These are phyloP conservation scores for Philhelius pedissequus DNA, from an alignment of 2,888 invertebrate genomes.

Conservation along the genomic window DNA sequence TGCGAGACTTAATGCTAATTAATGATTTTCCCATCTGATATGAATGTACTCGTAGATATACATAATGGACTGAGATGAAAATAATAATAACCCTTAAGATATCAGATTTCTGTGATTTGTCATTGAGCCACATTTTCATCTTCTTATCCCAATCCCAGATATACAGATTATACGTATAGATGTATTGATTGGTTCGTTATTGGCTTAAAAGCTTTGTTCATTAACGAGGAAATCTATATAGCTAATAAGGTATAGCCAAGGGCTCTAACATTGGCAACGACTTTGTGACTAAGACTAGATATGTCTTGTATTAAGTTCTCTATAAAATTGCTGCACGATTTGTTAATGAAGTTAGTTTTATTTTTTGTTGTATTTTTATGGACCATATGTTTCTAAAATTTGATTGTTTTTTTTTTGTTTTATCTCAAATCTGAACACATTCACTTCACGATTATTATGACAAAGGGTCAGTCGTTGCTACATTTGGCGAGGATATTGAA, in stretches of 20 bases:
- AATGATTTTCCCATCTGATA: conserved; percentile 41
- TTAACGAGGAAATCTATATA: conserved; percentile 1
- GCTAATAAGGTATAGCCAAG: neutral
- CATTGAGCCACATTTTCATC: conserved; percentile 6
- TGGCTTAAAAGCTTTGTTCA: neutral
- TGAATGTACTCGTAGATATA: no score
- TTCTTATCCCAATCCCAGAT: neutral
- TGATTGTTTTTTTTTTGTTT: neutral
- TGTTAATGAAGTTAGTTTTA: neutral
- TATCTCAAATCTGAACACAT: conserved; percentile 3
- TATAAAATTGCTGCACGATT: conserved; percentile 6
- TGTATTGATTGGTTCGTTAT: neutral
- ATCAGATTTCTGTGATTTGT: neutral
- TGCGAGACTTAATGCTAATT: conserved; percentile 1
- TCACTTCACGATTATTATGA: conserved; percentile 10
- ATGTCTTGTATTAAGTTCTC: neutral
- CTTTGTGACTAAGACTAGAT: conserved; percentile 7
- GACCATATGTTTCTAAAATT: neutral
- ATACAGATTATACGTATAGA: neutral
- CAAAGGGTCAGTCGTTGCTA: neutral
- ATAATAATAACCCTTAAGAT: neutral
- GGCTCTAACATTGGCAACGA: neutral
- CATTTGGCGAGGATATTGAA: neutral
- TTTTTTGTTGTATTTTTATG: neutral
- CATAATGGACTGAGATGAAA: no score